Evolutionary conservation across 2,113 vertebrate genomes (phyloP), one percentile per base, ranked within the genome.

Genomic region (Protobothrops mucrosquamatus): DNA sequence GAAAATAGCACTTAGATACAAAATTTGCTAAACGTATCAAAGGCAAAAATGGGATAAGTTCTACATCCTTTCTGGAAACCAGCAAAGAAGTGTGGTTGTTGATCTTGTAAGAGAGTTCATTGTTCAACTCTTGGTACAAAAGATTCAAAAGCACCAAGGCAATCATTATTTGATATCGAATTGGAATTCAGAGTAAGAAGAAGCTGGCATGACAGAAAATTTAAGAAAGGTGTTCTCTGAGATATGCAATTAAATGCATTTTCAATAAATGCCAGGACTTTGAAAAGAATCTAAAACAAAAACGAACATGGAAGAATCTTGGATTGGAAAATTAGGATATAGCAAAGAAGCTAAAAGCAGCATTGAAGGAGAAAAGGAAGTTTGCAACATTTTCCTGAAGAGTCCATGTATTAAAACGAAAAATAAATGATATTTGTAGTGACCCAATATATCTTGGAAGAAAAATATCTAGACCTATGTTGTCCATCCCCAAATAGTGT

Each of bases 311-410:
- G 29, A 9, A 59, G 55, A 61, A 56, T 51, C 10, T 91, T 94
- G 88, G 64, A 93, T 93, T 94, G 93, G 92, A 94, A 96, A 94
- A 61, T 93, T 95, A 91, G 91, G 87, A 94, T 92, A 92, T 12
- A 39, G 56, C 52, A 87, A 94, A 39, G 51, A 59, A 92, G 94
- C 56, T 89, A 95, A 95, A 85, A 93, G 85, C 87, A 95, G 94
- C 94, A 95, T 95, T 87, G 94, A 94, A 96, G 96, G 92, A 94
- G 93, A 89, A 95, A 96, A 93, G 10, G n/a, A 95, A 95, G 89
- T 29, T 43, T 18, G 39, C 48, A 93, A 22, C 29, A 88, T 54
- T 57, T 56, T n/a, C n/a, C 22, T 39, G 23, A 34, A 46, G 20
- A 89, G 22, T 18, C 7, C 52, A 1, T 11, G 90, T 85, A 15